Evolutionary conservation across 2,113 vertebrate genomes (phyloP).

Genomic region (Lathamus discolor): DNA sequence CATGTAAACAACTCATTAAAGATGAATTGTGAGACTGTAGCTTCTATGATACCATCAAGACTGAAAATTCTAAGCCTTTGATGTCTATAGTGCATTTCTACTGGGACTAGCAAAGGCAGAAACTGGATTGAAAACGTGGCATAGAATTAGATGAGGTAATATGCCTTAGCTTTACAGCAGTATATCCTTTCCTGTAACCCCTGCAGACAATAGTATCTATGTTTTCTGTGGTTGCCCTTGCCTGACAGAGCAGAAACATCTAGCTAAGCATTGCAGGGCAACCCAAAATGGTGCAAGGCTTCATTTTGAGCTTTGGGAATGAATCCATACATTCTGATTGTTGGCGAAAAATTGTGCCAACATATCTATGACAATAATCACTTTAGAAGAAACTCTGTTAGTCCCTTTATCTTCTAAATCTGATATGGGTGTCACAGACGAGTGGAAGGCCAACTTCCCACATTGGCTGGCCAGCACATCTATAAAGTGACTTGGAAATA

Average conservation of each 20-base stretch:
- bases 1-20: conserved; percentile 15
- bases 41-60: neutral
- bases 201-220: neutral
- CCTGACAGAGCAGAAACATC: neutral
- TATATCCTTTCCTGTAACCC: neutral
- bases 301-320: neutral
- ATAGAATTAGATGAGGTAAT: neutral
- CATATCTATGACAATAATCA: neutral
- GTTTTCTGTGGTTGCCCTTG: neutral
- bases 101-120: neutral
- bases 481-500: neutral
- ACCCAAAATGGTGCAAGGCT: neutral
- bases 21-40: neutral
- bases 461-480: neutral
- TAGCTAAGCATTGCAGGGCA: neutral
- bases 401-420: neutral
- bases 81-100: neutral
- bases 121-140: neutral
- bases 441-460: neutral
- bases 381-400: neutral
- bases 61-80: neutral
- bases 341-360: neutral
- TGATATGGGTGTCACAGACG: neutral
- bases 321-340: neutral
- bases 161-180: neutral